Evolutionary conservation across 2,888 invertebrate genomes (phyloP), one percentile per base, ranked within the genome.

Genomic region (Oscheius myriophilus): DNA sequence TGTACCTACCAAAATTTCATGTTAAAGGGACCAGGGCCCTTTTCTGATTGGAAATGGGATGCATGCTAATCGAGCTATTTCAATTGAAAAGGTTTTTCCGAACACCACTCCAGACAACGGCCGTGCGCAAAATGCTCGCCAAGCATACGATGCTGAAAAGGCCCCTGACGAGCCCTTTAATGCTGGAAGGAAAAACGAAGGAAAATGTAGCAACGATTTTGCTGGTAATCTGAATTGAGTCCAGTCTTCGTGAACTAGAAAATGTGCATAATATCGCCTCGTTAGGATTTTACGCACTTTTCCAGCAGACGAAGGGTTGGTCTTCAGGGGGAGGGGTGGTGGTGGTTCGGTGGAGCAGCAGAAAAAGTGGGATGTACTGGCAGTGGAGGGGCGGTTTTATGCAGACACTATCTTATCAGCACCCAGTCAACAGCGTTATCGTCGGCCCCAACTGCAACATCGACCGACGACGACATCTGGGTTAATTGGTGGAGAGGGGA

Each of bases 241-340:
- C 33, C 33, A 33, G 33, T 9, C 33, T 6, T 61, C 61, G 46
- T 74, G 76, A 69, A 74, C 79, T 77, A 79, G 75, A 78, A 77
- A 79, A 79, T 77, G 79, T 77, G 79, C 79, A 79, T 79, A 79
- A 79, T 79, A 79, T 79, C 79, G 66, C 73, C 63, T 46, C 46
- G 46, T 11, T 7, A 53, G 67, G 76, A 76, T 76, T 74, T 76
- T 76, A 76, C 71, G 73, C 67, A 71, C 70, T 53, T 53, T 72
- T 73, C 76, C 51, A 76, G 73, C 72, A 71, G 73, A 76, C 58
- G 69, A 76, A 26, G 16, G 41, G 2, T 12, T 11, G 18, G 2
- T 58, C 23, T 58, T 41, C 18, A 39, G 9, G 11, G 14, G 18
- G 11, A 33, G 41, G 43, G 42, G 14, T 26, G 65, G 46, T 26